A percentile compares a stretch with the other conserved stretches of the same genome.
Evolutionary conservation across 2,888 invertebrate species (phyloP).

Genomic region (Polylopha cassiicola): DNA sequence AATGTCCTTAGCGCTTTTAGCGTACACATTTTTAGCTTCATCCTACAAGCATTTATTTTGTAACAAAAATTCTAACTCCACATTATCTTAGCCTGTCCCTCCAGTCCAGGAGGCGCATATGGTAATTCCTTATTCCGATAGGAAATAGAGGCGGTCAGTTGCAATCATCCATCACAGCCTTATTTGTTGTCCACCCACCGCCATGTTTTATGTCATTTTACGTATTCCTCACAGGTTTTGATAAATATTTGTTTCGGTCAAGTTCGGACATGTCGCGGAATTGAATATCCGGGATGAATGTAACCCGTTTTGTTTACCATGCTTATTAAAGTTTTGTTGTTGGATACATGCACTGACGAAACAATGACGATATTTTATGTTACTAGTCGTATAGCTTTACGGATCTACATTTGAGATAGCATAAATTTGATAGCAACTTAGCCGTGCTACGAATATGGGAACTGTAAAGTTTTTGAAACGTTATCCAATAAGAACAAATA

Average conservation of each 20-base stretch:
- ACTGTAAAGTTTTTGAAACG: no score
- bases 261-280: constrained; percentile 70
- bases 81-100: constrained; percentile 29
- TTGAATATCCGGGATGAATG: constrained; percentile 69
- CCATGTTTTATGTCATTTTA: constrained; percentile 72
- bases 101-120: constrained; percentile 67
- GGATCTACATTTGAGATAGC: no score
- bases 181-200: constrained; percentile 61
- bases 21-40: no score
- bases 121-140: constrained; percentile 77
- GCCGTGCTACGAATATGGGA: no score
- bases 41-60: background rate
- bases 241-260: constrained; percentile 73
- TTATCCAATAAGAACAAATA: no score
- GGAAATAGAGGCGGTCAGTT: constrained; percentile 75
- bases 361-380: no score
- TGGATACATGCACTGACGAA: constrained; percentile 3
- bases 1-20: no score
- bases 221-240: constrained; percentile 76
- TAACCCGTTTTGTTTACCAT: constrained; percentile 57
- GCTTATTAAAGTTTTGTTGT: constrained; percentile 25
- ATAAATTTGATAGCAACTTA: no score
- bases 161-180: constrained; percentile 74
- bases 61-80: constrained; percentile 39
- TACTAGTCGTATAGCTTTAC: no score